Evolutionary conservation across 2,888 invertebrate genomes (phyloP).

Genomic region (Esperia sulphurella): DNA sequence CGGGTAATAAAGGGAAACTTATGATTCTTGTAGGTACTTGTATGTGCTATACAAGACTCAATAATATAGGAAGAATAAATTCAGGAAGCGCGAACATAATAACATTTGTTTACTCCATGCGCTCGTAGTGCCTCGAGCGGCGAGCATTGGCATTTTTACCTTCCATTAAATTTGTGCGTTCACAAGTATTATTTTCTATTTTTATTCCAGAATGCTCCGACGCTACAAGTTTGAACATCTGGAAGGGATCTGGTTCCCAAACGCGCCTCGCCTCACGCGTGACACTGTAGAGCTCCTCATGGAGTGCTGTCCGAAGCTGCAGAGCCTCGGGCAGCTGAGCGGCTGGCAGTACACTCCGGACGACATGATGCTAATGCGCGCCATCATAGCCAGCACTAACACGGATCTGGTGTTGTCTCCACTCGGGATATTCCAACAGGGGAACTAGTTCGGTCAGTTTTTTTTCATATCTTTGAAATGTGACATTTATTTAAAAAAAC

Average conservation of each 20-base stretch:
- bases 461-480: too few relatives aligned
- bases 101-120: too few relatives aligned
- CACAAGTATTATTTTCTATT: not conserved
- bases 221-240: constrained; percentile 81
- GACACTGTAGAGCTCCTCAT: constrained; percentile 83
- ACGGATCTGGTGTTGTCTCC: constrained; percentile 82
- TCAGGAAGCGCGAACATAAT: too few relatives aligned
- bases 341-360: constrained; percentile 84
- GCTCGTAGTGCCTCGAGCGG: too few relatives aligned
- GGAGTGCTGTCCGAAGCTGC: constrained; percentile 83
- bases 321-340: constrained; percentile 82
- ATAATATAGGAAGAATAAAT: too few relatives aligned
- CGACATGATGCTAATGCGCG: constrained; percentile 83
- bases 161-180: too few relatives aligned
- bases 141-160: too few relatives aligned
- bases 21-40: too few relatives aligned
- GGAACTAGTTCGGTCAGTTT: constrained; percentile 24
- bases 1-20: too few relatives aligned
- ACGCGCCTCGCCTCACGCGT: constrained; percentile 81
- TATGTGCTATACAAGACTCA: too few relatives aligned
- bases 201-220: constrained; percentile 79
- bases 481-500: too few relatives aligned
- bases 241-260: constrained; percentile 85
- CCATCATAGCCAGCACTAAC: constrained; percentile 82
- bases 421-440: constrained; percentile 75